Evolutionary conservation across 2,113 vertebrate species (phyloP), one percentile per base, ranked within the genome.

Genomic region (Macroglossus sobrinus): DNA sequence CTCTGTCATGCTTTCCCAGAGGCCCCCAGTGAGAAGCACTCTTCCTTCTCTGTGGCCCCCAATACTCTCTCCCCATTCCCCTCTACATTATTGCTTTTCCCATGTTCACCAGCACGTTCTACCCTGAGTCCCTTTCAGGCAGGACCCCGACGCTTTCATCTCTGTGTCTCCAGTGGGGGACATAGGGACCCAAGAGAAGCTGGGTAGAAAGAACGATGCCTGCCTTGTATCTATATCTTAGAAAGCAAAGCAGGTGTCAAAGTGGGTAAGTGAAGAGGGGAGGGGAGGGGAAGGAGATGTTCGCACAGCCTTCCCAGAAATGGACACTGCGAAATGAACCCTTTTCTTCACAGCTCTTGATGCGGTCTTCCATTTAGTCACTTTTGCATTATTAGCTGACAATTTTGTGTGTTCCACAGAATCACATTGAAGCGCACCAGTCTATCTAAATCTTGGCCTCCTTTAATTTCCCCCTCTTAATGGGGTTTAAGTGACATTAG

Each of bases 321-420:
- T 81, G 96, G 97, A 94, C 89, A 45, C 80, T 88, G 95, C 97
- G 88, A 96, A 92, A 94, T 50, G 64, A 98, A 94, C 47, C 86
- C 86, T 92, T 84, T 55, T 95, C 61, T 84, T 96, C 97, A 92
- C 92, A 97, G 84, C 95, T 97, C 91, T 95, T 87, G 85, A 93
- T 80, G 18, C 38, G 87, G 1, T 88, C 94, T 96, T 96, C 80
- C 87, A 96, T 96, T 90, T 89, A 84, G 61, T 98, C 93, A 91
- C 88, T 97, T 97, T 97, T 92, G 66, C 96, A 96, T 94, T 97
- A 96, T 94, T 97, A 61, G 63, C 94, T 98, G 98, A 98, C 96
- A 95, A 97, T 98, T 96, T 96, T 92, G 94, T 94, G 96, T 95
- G 95, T 97, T 98, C 61, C 35, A 89, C 74, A 97, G 96, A 93